Percentiles rank a stretch among this genome's conserved stretches.
These are phyloP conservation scores for Drosophila mercatorum DNA, from an alignment of 2,888 invertebrate genomes.

Conservation along the genomic window DNA sequence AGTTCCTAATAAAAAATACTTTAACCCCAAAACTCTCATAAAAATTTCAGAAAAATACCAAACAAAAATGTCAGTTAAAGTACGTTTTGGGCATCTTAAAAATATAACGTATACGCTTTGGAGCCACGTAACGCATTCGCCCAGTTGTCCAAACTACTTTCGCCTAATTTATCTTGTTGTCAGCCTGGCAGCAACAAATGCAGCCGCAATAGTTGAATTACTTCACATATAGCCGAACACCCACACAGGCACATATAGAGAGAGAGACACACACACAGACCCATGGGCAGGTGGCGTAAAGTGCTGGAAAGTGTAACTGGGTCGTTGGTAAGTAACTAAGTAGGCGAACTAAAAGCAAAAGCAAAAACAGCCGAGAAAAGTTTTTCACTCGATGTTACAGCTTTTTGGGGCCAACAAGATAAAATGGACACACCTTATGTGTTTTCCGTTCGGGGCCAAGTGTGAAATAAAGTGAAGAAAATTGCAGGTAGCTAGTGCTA, in stretches of 20 bases:
- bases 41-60: not conserved
- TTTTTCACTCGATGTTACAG: slow-evolving; percentile 54
- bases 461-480: slow-evolving; percentile 77
- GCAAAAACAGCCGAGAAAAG: slow-evolving; percentile 61
- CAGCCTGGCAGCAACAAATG: slow-evolving; percentile 75
- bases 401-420: slow-evolving; percentile 60
- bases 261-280: not conserved
- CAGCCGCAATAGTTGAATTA: slow-evolving; percentile 59
- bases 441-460: slow-evolving; percentile 45
- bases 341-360: slow-evolving; percentile 57
- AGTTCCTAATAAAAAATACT: not conserved
- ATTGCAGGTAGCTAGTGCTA: slow-evolving; percentile 38
- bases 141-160: slow-evolving; percentile 55
- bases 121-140: slow-evolving; percentile 12
- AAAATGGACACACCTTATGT: slow-evolving; percentile 76
- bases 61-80: not conserved
- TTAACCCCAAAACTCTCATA: no score
- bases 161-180: slow-evolving; percentile 76
- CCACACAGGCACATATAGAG: slow-evolving; percentile 2
- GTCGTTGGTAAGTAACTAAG: slow-evolving; percentile 60
- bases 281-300: slow-evolving; percentile 47
- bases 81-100: slow-evolving; percentile 1
- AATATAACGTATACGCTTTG: slow-evolving; percentile 10
- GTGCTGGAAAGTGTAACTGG: slow-evolving; percentile 58
- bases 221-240: slow-evolving; percentile 23